phyloP scores from a whole-genome alignment of 2,113 vertebrate genomes.

The Garra rufa region DNA sequence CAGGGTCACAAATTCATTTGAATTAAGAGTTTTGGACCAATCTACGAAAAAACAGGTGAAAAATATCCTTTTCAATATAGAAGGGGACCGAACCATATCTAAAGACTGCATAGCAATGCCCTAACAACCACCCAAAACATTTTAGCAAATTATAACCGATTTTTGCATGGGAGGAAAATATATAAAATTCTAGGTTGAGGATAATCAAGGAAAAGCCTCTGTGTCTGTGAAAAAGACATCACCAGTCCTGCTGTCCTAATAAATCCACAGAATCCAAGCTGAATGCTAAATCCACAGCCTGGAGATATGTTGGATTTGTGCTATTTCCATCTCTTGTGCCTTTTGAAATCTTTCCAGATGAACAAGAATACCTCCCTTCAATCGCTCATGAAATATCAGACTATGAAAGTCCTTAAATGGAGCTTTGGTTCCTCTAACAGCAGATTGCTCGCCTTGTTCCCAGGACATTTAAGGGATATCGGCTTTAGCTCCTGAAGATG shows the following conservation, averaged over 20 bases:
- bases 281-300: slow-evolving; percentile 9
- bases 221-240: background rate
- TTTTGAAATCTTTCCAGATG: slow-evolving; percentile 15
- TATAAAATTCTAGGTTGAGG: background rate
- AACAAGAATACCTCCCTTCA: background rate
- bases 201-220: background rate
- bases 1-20: too few species aligned
- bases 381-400: slow-evolving; percentile 2
- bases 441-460: background rate
- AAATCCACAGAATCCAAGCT: slow-evolving; percentile 23
- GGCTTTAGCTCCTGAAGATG: background rate
- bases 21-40: background rate
- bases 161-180: background rate
- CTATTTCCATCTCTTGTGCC: slow-evolving; percentile 2
- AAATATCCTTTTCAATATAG: background rate
- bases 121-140: background rate
- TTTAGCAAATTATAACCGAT: background rate
- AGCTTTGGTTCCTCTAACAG: background rate
- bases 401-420: slow-evolving; percentile 32
- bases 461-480: slow-evolving; percentile 4
- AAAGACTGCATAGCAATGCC: background rate
- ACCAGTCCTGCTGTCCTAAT: background rate
- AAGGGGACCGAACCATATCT: background rate
- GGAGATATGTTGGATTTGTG: slow-evolving; percentile 3
- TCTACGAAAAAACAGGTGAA: background rate